phyloP scores from a whole-genome alignment of 92 coral and sea anemone species.

The Parazoanthus swiftii region DNA sequence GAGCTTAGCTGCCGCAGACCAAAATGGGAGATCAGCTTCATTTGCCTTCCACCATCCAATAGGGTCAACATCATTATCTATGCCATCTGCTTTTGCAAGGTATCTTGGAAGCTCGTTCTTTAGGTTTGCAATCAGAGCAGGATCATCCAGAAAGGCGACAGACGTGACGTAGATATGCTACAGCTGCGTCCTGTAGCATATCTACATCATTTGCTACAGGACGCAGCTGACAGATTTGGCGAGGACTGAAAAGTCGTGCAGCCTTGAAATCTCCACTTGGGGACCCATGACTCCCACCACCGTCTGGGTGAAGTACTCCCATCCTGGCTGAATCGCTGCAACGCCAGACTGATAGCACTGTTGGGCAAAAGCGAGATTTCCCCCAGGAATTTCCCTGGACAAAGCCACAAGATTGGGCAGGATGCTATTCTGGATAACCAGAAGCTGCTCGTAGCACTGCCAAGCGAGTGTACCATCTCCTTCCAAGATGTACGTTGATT shows the following conservation, averaged over 20 bases:
- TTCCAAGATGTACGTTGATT: conserved; percentile 56
- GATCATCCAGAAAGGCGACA: conserved; percentile 52
- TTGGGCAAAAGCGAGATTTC: conserved; percentile 41
- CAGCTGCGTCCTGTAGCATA: too few species aligned
- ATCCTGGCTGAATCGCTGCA: conserved; percentile 51
- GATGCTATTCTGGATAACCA: conserved; percentile 47
- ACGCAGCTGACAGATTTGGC: conserved; percentile 48
- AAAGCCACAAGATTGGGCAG: conserved; percentile 41
- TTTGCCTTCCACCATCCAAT: conserved; percentile 54
- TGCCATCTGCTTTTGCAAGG: conserved; percentile 65
- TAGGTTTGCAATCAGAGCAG: conserved; percentile 52
- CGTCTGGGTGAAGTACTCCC: conserved; percentile 56
- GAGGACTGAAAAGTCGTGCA: conserved; percentile 56
- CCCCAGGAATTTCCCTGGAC: conserved; percentile 44
- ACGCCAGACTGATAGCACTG: conserved; percentile 44
- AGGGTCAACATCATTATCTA: conserved; percentile 54
- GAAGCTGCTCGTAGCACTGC: conserved; percentile 53
- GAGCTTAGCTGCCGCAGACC: conserved; percentile 57
- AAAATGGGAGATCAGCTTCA: conserved; percentile 52
- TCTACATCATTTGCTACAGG: conserved; percentile 56
- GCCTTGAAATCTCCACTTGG: conserved; percentile 56
- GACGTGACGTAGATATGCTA: too few species aligned
- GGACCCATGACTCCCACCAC: conserved; percentile 50
- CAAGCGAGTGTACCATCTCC: conserved; percentile 60
- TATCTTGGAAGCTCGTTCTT: conserved; percentile 61